Percentiles rank a stretch among this genome's conserved stretches.
These are phyloP conservation scores for Dicentrarchus labrax DNA, from an alignment of 2,113 vertebrate genomes.

Conservation along the genomic window DNA sequence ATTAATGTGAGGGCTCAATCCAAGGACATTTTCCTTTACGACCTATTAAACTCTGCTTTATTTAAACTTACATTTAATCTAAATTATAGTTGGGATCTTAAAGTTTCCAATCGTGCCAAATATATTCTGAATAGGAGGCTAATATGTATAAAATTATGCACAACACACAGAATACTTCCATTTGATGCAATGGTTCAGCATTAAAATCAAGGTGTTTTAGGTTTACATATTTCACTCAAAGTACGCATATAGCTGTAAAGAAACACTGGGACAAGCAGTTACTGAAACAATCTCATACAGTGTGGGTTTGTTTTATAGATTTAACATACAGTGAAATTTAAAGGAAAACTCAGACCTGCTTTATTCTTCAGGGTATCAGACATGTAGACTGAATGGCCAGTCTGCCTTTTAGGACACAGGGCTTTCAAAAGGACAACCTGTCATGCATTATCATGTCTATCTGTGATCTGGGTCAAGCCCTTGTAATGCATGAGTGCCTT, in stretches of 20 bases:
- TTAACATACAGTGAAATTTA: neutral
- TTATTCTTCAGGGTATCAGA: constrained; percentile 46
- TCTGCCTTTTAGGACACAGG: constrained; percentile 71
- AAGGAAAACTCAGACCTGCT: constrained; percentile 20
- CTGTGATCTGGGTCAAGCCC: constrained; percentile 82
- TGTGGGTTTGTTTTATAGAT: constrained; percentile 12
- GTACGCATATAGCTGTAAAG: neutral
- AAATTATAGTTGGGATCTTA: neutral
- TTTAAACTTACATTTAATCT: neutral
- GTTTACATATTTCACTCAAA: neutral
- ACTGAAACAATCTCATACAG: neutral
- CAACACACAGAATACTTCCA: neutral
- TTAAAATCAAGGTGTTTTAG: neutral
- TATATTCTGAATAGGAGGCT: neutral
- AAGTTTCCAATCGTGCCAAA: neutral
- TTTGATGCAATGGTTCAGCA: neutral
- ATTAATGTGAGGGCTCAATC: neutral
- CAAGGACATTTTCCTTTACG: neutral
- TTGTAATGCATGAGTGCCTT: constrained; percentile 75
- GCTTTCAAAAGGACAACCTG: constrained; percentile 83
- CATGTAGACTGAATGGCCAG: constrained; percentile 59
- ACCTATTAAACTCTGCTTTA: constrained; percentile 1
- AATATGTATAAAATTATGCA: neutral
- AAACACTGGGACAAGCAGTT: neutral
- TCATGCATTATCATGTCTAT: constrained; percentile 78